Conservation (phyloP, 2,797 vertebrate genomes). For the Myotis daubentonii region DNA sequence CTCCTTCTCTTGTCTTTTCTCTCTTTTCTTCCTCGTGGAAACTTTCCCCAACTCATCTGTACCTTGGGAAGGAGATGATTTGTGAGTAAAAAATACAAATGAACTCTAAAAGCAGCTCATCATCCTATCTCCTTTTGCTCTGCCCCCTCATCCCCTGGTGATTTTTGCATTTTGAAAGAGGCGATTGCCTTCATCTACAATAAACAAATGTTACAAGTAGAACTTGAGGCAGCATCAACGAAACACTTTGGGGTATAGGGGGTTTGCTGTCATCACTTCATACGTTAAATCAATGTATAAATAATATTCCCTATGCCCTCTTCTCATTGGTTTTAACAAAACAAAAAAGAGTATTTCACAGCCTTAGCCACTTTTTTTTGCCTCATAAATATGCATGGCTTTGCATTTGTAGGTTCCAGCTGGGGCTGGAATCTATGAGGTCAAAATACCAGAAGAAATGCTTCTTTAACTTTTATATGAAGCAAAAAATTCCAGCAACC, state of each 20-base stretch:
- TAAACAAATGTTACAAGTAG: neutral
- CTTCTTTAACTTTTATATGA: conserved; percentile 50
- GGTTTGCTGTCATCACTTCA: neutral
- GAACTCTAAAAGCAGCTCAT: neutral
- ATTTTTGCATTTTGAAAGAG: conserved; percentile 25
- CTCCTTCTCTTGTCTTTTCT: neutral
- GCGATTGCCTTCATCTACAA: neutral
- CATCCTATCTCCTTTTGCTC: neutral
- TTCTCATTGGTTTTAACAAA: conserved; percentile 56
- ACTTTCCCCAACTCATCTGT: neutral
- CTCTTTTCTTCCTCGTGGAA: neutral
- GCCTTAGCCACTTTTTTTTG: conserved; percentile 33
- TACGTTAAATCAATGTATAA: conserved; percentile 2
- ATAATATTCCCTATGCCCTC: neutral
- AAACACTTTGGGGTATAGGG: neutral
- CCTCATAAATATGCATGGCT: conserved; percentile 51
- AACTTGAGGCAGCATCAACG: neutral
- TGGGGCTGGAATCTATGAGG: conserved; percentile 23
- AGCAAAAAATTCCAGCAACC: conserved; percentile 48
- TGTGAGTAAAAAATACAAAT: neutral
- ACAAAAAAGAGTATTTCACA: neutral
- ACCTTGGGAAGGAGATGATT: neutral
- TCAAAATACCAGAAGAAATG: conserved; percentile 64
- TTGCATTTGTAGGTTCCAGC: conserved; percentile 44
- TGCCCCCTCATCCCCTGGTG: neutral